Percentiles rank a stretch among this genome's conserved stretches.
phyloP scores from a whole-genome alignment of 2,797 vertebrate species.

The Pelobates cultripes region DNA sequence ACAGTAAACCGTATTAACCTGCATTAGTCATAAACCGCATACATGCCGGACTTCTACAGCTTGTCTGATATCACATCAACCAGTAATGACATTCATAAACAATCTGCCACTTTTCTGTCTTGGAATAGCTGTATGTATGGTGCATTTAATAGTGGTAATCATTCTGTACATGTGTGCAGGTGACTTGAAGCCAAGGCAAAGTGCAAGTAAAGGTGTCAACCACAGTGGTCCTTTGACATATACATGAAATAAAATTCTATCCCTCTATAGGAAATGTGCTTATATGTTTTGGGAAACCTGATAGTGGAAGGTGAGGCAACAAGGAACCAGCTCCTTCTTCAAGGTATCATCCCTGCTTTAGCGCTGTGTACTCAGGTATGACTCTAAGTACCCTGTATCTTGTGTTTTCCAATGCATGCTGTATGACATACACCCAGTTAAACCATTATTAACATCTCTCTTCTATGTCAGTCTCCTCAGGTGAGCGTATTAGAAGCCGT shows the following conservation, averaged over 20 bases:
- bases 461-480: slow-evolving; percentile 76
- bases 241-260: not conserved
- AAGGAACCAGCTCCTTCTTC: slow-evolving; percentile 85
- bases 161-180: too few species aligned
- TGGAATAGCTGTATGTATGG: too few species aligned
- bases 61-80: too few species aligned
- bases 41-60: too few species aligned
- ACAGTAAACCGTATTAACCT: too few species aligned
- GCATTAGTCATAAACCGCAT: too few species aligned
- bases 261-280: slow-evolving; percentile 85
- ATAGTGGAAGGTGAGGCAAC: slow-evolving; percentile 81
- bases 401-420: not conserved
- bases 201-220: too few species aligned
- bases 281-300: slow-evolving; percentile 93
- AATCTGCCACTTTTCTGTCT: too few species aligned
- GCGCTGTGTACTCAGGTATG: slow-evolving; percentile 85
- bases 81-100: too few species aligned
- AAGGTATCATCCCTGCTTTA: slow-evolving; percentile 88
- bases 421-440: not conserved
- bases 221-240: too few species aligned
- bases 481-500: slow-evolving; percentile 87
- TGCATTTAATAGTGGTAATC: too few species aligned
- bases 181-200: too few species aligned
- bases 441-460: not conserved
- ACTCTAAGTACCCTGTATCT: not conserved